Conservation (phyloP, 2,888 invertebrate species). For the Entomobrya proxima region DNA sequence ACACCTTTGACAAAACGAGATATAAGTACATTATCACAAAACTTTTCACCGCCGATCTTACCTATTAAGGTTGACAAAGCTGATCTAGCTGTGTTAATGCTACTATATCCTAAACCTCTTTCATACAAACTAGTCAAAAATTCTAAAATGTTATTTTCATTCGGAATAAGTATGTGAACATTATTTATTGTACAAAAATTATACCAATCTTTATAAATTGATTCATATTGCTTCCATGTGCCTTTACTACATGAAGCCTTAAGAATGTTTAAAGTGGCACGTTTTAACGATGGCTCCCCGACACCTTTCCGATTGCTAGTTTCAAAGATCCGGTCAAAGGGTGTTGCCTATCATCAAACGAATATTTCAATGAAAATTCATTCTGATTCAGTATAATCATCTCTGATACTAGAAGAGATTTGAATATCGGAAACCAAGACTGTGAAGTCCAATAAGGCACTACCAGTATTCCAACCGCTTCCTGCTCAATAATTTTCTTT, state of each 20-base stretch:
- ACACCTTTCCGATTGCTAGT: background rate
- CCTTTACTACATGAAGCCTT: background rate
- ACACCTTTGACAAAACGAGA: background rate
- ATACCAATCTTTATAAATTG: background rate
- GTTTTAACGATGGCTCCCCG: background rate
- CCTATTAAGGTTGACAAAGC: background rate
- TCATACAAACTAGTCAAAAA: background rate
- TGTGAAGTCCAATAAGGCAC: conserved; percentile 23
- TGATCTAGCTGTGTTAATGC: background rate
- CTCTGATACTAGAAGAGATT: background rate
- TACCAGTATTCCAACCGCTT: background rate
- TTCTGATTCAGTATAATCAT: background rate
- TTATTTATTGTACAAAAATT: background rate
- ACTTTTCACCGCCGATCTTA: background rate
- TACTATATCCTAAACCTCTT: background rate
- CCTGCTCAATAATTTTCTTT: background rate
- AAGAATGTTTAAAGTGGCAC: background rate
- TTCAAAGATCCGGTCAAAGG: background rate
- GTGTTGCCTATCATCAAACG: background rate
- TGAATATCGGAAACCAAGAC: conserved; percentile 30
- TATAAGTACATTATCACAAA: background rate
- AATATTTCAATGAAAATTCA: too few species aligned
- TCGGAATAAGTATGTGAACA: background rate
- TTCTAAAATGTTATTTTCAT: background rate
- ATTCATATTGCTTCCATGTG: background rate